phyloP scores from a whole-genome alignment of 2,113 vertebrate species.

The Lates calcarifer region DNA sequence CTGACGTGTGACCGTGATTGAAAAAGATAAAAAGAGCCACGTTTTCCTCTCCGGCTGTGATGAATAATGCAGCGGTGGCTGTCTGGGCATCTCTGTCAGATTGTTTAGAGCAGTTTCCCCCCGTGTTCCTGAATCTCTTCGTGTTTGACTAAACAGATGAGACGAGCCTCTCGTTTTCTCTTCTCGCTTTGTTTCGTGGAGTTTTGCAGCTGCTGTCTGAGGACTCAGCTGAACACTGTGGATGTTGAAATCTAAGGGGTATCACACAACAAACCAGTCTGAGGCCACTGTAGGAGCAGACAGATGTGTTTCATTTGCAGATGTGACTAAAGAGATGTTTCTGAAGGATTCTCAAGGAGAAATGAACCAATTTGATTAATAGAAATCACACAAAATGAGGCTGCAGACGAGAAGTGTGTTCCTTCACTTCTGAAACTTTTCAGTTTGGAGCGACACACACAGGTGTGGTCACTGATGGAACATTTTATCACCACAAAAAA shows the following conservation, averaged over 20 bases:
- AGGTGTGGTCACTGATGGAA: neutral
- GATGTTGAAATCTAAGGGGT: neutral
- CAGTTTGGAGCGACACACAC: neutral
- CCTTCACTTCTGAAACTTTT: neutral
- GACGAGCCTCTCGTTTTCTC: constrained; percentile 10
- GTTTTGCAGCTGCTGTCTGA: constrained; percentile 41
- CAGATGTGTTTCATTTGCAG: constrained; percentile 6
- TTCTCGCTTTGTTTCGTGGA: neutral
- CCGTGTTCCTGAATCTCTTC: constrained; percentile 21
- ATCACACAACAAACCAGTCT: neutral
- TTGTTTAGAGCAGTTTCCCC: constrained; percentile 25
- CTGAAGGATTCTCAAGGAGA: neutral
- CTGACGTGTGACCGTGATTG: constrained; percentile 45
- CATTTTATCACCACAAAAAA: neutral
- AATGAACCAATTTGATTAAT: neutral
- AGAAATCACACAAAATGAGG: neutral
- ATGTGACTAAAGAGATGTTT: neutral
- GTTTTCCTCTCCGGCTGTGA: constrained; percentile 18
- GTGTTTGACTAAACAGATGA: constrained; percentile 47
- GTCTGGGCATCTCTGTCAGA: constrained; percentile 34
- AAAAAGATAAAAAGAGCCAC: constrained; percentile 27
- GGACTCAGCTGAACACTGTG: constrained; percentile 25
- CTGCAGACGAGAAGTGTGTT: neutral
- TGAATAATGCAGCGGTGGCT: constrained; percentile 50
- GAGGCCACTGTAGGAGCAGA: neutral